A percentile compares a stretch with the other conserved stretches of the same genome.
Evolutionary conservation across 2,797 vertebrate genomes (phyloP).

Genomic region (Sebastes minor): DNA sequence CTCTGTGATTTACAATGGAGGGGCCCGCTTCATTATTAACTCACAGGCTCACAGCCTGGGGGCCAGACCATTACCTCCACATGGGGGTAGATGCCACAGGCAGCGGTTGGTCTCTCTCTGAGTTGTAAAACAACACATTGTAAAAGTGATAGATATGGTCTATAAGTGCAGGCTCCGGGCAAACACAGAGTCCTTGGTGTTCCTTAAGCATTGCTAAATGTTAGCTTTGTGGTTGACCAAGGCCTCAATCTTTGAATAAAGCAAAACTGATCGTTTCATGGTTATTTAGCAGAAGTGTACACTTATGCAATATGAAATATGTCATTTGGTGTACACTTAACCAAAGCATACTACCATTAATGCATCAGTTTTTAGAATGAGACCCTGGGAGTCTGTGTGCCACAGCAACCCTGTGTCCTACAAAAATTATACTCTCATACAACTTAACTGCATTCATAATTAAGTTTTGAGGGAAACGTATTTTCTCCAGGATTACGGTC

Average conservation of each 20-base stretch:
- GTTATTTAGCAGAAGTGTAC: background rate
- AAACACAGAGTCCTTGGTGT: slow-evolving; percentile 6
- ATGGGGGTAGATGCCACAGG: slow-evolving; percentile 60
- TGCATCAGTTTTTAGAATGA: background rate
- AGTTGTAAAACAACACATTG: slow-evolving; percentile 62
- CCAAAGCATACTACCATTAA: background rate
- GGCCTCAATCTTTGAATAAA: background rate
- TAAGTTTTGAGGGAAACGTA: no score
- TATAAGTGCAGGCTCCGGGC: slow-evolving; percentile 18
- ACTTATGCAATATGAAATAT: background rate
- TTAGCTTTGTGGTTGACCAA: slow-evolving; percentile 22
- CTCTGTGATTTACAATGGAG: slow-evolving; percentile 75
- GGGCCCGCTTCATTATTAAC: slow-evolving; percentile 70
- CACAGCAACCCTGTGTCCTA: no score
- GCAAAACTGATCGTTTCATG: background rate
- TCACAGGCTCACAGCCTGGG: slow-evolving; percentile 51
- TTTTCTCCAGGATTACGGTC: no score
- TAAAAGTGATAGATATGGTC: slow-evolving; percentile 58
- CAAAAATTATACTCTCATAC: no score
- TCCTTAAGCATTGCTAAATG: slow-evolving; percentile 8
- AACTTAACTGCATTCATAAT: no score
- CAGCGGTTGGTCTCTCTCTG: slow-evolving; percentile 55
- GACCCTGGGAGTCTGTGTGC: background rate
- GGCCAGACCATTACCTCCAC: slow-evolving; percentile 65
- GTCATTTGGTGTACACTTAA: background rate